Percentiles rank a stretch among this genome's conserved stretches.
Evolutionary conservation across 2,888 invertebrate species (phyloP).

Genomic region (Rhagonycha lutea): DNA sequence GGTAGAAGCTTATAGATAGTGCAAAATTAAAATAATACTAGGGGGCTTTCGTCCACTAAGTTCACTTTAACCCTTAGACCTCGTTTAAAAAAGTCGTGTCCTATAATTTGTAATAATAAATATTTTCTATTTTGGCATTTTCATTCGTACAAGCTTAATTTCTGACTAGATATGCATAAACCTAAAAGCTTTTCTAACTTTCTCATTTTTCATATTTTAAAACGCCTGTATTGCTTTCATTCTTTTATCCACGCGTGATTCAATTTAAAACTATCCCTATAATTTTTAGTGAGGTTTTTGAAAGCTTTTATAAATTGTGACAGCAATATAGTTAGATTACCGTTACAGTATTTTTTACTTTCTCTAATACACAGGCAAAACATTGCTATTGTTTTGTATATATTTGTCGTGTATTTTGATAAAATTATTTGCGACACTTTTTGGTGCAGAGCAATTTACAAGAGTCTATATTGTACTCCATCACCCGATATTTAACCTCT

Average conservation of each 20-base stretch:
- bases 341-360: neutral
- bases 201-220: neutral
- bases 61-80: neutral
- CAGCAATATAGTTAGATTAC: neutral
- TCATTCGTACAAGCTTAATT: neutral
- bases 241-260: neutral
- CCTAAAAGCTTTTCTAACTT: neutral
- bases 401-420: too few species aligned
- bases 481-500: too few species aligned
- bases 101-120: neutral
- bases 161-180: neutral
- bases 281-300: neutral
- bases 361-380: too few species aligned
- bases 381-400: too few species aligned
- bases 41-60: neutral
- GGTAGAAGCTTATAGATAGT: neutral
- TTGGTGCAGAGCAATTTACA: too few species aligned
- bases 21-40: neutral
- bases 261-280: neutral
- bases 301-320: neutral
- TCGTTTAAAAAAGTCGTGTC: neutral
- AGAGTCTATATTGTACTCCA: too few species aligned
- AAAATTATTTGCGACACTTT: too few species aligned
- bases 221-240: neutral
- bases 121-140: neutral